Evolutionary conservation across 1,140 invertebrate species (phyloP).

Genomic region (Popillia japonica): DNA sequence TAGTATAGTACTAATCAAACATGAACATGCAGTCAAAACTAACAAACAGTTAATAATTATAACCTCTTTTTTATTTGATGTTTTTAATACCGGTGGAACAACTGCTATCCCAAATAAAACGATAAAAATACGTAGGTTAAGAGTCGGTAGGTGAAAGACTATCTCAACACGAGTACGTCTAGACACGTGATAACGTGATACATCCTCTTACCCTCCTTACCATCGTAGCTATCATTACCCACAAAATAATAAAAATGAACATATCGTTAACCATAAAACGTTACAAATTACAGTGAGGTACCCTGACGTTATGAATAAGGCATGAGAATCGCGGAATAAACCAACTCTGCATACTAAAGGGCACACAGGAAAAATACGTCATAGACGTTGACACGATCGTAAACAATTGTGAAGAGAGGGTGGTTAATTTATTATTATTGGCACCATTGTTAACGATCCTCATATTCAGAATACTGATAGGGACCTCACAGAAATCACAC

Average conservation of each 20-base stretch:
- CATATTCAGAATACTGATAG: constrained; percentile 54
- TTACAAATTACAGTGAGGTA: constrained; percentile 57
- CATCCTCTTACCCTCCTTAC: constrained; percentile 40
- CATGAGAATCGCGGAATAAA: constrained; percentile 55
- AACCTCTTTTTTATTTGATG: no score
- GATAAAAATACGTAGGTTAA: no score
- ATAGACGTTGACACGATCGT: constrained; percentile 50
- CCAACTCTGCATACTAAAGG: constrained; percentile 53
- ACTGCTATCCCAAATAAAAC: no score
- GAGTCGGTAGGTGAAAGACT: no score
- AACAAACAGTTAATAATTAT: no score
- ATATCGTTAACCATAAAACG: constrained; percentile 55
- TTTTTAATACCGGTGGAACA: no score
- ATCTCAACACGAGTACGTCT: no score
- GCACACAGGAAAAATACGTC: constrained; percentile 54
- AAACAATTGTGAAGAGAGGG: constrained; percentile 50
- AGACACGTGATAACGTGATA: constrained; percentile 41
- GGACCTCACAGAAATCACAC: constrained; percentile 51
- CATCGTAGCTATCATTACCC: constrained; percentile 45
- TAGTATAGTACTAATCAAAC: no score
- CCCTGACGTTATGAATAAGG: constrained; percentile 53
- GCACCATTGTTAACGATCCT: constrained; percentile 56
- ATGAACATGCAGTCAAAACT: no score
- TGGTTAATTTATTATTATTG: constrained; percentile 58
- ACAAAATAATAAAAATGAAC: constrained; percentile 55